Conservation (phyloP, 2,888 invertebrate species). For the Brachyptera putata region DNA sequence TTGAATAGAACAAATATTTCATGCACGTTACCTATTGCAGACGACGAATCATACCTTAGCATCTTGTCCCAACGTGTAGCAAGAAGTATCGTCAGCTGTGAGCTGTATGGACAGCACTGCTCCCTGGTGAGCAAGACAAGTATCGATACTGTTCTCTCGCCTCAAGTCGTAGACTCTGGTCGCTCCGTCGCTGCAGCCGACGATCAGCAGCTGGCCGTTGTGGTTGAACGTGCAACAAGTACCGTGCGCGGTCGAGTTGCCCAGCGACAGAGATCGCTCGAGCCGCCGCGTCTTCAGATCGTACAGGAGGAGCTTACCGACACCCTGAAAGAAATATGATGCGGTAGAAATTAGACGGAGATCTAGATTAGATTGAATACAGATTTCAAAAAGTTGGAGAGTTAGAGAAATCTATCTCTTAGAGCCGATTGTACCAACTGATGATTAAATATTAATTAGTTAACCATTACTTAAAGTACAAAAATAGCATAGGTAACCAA, state of each 20-base stretch:
- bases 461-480: too few species aligned
- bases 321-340: slow-evolving; percentile 36
- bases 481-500: too few species aligned
- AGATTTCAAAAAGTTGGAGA: too few species aligned
- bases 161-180: slow-evolving; percentile 54
- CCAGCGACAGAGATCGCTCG: slow-evolving; percentile 42
- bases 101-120: slow-evolving; percentile 52
- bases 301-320: slow-evolving; percentile 53
- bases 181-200: slow-evolving; percentile 55
- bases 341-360: not conserved
- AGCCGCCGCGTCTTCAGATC: slow-evolving; percentile 54
- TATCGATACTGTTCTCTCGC: slow-evolving; percentile 52
- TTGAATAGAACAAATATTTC: too few species aligned
- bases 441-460: too few species aligned
- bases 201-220: slow-evolving; percentile 54
- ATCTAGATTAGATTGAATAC: too few species aligned
- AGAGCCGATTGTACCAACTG: too few species aligned
- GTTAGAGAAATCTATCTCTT: too few species aligned
- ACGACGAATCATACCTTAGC: too few species aligned
- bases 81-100: slow-evolving; percentile 52
- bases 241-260: slow-evolving; percentile 18
- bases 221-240: slow-evolving; percentile 56
- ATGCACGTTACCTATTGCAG: too few species aligned
- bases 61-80: slow-evolving; percentile 54
- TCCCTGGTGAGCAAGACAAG: slow-evolving; percentile 52